Evolutionary conservation across 2,888 invertebrate species (phyloP), one percentile per base, ranked within the genome.

Genomic region (Idaea straminata): DNA sequence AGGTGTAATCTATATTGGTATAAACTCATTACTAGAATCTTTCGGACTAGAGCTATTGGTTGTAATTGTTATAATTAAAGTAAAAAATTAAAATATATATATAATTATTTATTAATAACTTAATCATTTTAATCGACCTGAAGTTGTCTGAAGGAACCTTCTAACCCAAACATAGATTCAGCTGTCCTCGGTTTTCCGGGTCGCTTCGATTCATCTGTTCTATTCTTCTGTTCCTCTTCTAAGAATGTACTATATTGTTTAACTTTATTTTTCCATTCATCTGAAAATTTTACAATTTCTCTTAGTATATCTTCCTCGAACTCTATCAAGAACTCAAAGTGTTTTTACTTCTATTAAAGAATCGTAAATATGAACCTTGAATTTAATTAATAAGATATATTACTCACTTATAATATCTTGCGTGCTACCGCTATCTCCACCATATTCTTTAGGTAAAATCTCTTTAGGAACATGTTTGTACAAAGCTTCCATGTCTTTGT

Each of bases 361-460:
- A n/a, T n/a, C n/a, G n/a, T n/a, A n/a, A n/a, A n/a, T 25, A 25
- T 25, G 25, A 25, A 25, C 25, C 25, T 25, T 25, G 3, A 25
- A 25, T 25, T 25, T 25, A 36, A 36, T 10, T 36, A 36, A 36
- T 36, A 36, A 1, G 25, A 25, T 2, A 36, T 36, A 7, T 36
- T 7, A 64, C 64, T 67, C 77, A 87, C 88, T 83, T 69, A 75
- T 74, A 62, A 94, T 86, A 72, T 93, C 92, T 64, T 86, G 83
- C 3, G 94, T 80, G 5, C 93, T 86, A 0, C 94, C 94, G 35
- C 91, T 94, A 13, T 90, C 89, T 0, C 96, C 96, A 10, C 96
- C 96, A 77, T 95, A 96, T 78, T 96, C 96, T 7, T 81, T 82
- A 0, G 96, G 96, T 61, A 96, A 83, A 61, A 94, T 85, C 69